These are phyloP conservation scores for Neomorphus geoffroyi DNA, from an alignment of 2,797 vertebrate species.

Conservation along the genomic window DNA sequence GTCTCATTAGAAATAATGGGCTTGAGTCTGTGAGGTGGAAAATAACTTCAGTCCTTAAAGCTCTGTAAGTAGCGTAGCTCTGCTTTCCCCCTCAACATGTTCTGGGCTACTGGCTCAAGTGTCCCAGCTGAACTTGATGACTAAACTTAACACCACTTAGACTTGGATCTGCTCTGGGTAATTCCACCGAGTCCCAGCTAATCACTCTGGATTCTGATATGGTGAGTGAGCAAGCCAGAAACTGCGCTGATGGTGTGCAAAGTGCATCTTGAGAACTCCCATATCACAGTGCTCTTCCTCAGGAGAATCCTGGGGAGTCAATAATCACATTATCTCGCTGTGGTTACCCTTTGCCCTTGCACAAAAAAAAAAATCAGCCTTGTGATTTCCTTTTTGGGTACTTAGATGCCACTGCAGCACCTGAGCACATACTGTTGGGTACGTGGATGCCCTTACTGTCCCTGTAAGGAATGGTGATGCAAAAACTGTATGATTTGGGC, in stretches of 20 bases:
- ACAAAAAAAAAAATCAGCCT: background rate
- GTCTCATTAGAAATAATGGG: slow-evolving; percentile 18
- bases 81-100: background rate
- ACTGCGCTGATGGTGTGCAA: background rate
- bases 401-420: background rate
- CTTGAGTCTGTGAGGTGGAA: slow-evolving; percentile 26
- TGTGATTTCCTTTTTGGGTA: background rate
- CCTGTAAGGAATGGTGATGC: background rate
- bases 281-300: background rate
- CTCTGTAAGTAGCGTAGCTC: background rate
- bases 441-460: background rate
- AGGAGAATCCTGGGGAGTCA: background rate
- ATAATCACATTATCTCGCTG: background rate
- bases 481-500: background rate
- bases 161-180: background rate
- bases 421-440: background rate
- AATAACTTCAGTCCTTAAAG: background rate
- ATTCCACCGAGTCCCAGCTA: background rate
- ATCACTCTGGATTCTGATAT: background rate
- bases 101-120: background rate
- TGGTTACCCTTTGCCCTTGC: background rate
- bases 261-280: background rate
- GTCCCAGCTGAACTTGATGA: background rate
- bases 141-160: background rate
- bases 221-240: background rate